Percentiles rank a stretch among this genome's conserved stretches.
Conservation (phyloP, 2,888 invertebrate genomes). For the Ganaspis brasiliensis region DNA sequence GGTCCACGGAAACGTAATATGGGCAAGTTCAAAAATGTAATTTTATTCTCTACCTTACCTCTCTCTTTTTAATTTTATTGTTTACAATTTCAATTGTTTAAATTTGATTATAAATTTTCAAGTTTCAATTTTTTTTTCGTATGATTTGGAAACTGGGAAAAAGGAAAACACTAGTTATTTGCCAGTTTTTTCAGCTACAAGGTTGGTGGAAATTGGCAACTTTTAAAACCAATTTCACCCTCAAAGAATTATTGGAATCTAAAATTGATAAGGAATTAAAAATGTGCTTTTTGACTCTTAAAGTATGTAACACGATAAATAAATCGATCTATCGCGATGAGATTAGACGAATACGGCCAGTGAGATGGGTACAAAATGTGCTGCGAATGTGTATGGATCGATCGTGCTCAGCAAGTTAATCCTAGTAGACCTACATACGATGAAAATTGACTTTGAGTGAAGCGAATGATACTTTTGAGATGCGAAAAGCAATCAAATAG, state of each 20-base stretch:
- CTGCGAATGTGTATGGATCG: constrained; percentile 20
- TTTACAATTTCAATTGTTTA: too few relatives aligned
- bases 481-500: constrained; percentile 43
- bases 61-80: too few relatives aligned
- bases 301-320: neutral
- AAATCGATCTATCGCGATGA: neutral
- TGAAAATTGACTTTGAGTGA: constrained; percentile 5
- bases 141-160: too few relatives aligned
- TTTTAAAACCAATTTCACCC: too few relatives aligned
- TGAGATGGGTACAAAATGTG: neutral
- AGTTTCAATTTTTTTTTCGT: too few relatives aligned
- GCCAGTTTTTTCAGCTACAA: too few relatives aligned
- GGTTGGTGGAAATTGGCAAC: neutral
- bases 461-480: constrained; percentile 13
- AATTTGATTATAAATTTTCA: too few relatives aligned
- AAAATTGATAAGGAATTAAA: neutral
- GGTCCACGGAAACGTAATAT: too few relatives aligned
- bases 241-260: neutral
- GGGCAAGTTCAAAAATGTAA: too few relatives aligned
- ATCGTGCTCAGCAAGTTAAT: constrained; percentile 33
- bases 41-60: too few relatives aligned
- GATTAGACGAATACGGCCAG: constrained; percentile 9
- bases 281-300: neutral
- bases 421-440: neutral
- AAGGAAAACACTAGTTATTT: too few relatives aligned